Conservation (phyloP, 2,797 vertebrate genomes). For the Neomorphus geoffroyi region DNA sequence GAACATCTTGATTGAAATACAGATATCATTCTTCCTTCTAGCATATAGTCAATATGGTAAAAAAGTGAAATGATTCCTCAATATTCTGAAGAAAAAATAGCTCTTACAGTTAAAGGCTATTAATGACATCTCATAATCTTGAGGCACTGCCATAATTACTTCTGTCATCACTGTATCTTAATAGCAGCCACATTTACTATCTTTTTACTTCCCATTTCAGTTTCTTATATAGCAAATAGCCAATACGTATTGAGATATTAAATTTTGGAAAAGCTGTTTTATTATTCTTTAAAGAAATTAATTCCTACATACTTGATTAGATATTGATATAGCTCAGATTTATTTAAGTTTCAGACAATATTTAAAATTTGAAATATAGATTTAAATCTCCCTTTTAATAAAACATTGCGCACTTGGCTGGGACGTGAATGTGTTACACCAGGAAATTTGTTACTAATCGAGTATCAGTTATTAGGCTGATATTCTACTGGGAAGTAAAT, state of each 20-base stretch:
- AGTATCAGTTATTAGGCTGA: slow-evolving; percentile 60
- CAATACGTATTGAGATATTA: slow-evolving; percentile 17
- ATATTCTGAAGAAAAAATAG: neutral
- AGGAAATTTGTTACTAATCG: slow-evolving; percentile 19
- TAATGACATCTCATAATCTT: neutral
- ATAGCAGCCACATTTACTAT: neutral
- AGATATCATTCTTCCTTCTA: neutral
- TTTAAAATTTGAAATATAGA: slow-evolving; percentile 36
- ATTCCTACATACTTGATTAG: slow-evolving; percentile 33
- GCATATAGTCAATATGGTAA: neutral
- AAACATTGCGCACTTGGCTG: slow-evolving; percentile 18
- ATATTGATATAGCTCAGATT: slow-evolving; percentile 4
- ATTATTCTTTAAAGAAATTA: slow-evolving; percentile 41
- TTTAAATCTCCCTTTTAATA: slow-evolving; percentile 12
- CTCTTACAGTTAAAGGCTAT: neutral
- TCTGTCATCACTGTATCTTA: neutral
- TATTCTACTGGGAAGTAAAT: slow-evolving; percentile 47
- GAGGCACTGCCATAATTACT: neutral
- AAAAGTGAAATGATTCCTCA: neutral
- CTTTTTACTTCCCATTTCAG: neutral
- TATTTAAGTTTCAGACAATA: neutral
- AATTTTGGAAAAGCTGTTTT: neutral
- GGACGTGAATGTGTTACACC: neutral
- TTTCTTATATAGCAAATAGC: neutral
- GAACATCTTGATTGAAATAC: neutral